Conservation (phyloP, 2,888 invertebrate species). For the Apodemia zela region DNA sequence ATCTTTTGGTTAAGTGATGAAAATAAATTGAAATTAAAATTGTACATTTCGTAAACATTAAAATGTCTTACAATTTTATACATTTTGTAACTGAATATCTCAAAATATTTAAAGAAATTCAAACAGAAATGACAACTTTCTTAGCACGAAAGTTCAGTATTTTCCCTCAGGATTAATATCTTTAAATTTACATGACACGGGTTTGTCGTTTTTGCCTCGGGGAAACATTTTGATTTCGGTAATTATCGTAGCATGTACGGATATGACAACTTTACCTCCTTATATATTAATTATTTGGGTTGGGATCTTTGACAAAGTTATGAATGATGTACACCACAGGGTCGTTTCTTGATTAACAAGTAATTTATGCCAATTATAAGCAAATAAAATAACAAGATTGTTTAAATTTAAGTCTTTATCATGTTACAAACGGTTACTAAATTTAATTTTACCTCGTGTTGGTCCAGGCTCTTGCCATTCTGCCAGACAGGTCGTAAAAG, state of each 20-base stretch:
- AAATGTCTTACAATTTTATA: background rate
- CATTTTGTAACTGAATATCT: background rate
- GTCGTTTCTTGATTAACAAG: background rate
- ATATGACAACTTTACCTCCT: constrained; percentile 1
- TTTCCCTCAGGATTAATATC: constrained; percentile 13
- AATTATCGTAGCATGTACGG: constrained; percentile 15
- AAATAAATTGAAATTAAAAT: background rate
- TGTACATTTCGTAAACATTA: no score
- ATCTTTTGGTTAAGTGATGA: background rate
- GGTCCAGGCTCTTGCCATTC: background rate
- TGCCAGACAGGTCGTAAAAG: no score
- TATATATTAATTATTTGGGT: background rate
- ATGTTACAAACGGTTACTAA: no score
- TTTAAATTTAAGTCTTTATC: no score
- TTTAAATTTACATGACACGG: constrained; percentile 4
- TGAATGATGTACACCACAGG: background rate
- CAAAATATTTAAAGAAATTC: background rate
- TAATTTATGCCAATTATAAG: no score
- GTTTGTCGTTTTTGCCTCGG: constrained; percentile 5
- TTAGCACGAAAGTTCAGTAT: constrained; percentile 12
- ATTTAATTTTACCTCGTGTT: background rate
- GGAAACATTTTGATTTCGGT: constrained; percentile 17
- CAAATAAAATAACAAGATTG: no score
- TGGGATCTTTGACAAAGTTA: background rate
- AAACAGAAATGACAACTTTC: constrained; percentile 1